phyloP scores from a whole-genome alignment of 2,888 invertebrate genomes.

The Phalangium opilio region DNA sequence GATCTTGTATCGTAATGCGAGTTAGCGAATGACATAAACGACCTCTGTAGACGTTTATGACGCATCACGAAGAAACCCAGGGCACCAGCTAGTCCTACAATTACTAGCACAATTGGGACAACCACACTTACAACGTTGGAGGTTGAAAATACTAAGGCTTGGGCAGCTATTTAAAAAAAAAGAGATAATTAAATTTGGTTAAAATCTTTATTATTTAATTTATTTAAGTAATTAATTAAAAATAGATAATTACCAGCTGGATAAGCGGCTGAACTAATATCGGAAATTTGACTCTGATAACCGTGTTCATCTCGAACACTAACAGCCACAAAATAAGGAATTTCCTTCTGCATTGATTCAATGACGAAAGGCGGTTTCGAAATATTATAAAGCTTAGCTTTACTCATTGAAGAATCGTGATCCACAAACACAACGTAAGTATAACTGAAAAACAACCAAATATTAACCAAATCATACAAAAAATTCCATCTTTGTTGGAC shows the following conservation, averaged over 20 bases:
- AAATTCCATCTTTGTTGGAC: neutral
- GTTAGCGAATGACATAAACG: slow-evolving; percentile 64
- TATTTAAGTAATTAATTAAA: neutral
- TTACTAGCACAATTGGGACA: slow-evolving; percentile 40
- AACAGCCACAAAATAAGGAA: slow-evolving; percentile 25
- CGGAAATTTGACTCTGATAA: slow-evolving; percentile 25
- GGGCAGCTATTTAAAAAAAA: neutral
- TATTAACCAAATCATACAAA: too few species aligned
- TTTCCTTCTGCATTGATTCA: slow-evolving; percentile 12
- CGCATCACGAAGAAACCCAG: slow-evolving; percentile 48
- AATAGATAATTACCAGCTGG: too few species aligned
- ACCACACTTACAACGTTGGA: slow-evolving; percentile 35
- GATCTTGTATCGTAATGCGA: slow-evolving; percentile 72
- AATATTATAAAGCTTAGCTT: slow-evolving; percentile 13
- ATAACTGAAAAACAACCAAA: slow-evolving; percentile 33
- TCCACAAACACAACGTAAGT: slow-evolving; percentile 48
- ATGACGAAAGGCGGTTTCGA: slow-evolving; percentile 13
- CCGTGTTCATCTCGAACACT: slow-evolving; percentile 25
- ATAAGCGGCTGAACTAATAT: slow-evolving; percentile 3
- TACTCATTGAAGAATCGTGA: slow-evolving; percentile 26
- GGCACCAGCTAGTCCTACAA: slow-evolving; percentile 41
- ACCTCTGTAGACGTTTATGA: slow-evolving; percentile 55
- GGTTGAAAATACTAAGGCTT: slow-evolving; percentile 20
- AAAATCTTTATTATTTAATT: slow-evolving; percentile 3
- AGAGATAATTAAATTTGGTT: neutral